Base-by-base conservation (phyloP, 64 coral and sea anemone genomes). In the Montipora efflorescens region DNA sequence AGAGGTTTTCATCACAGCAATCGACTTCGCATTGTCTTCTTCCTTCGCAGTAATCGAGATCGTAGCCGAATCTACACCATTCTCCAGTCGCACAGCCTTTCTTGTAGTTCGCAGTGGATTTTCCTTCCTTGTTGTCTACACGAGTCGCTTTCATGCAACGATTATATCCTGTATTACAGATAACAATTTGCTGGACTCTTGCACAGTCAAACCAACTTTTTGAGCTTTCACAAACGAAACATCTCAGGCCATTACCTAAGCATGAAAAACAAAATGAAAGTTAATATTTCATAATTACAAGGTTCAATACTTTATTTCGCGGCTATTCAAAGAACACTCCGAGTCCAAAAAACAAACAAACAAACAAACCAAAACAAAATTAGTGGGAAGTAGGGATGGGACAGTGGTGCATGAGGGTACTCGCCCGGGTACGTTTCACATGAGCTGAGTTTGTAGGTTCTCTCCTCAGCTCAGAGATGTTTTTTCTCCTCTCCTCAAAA, bases 1-100 rank as follows among this genome's bases (percentile, higher is more conserved):
- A 89, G 8, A 89, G 87, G 19, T 89, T 52, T 5, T 68, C 87
- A 59, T 22, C 19, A 25, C 87, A 89, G n/a, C 87, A 89, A 13
- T 89, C 22, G 50, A 89, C 13, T 48, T 89, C 8, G 20, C 87
- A 89, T 25, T 76, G 44, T 69, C 14, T 5, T 71, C 20, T n/a
- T 71, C 68, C 62, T 21, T 85, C 70, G 51, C 82, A 85, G 5
- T 70, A 71, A 19, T 48, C 14, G 62, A 48, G 4, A 16, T 68
- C 45, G 0, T 49, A n/a, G 5, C 44, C 45, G 16, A 6, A 3
- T n/a, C 45, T n/a, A 64, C 82, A 85, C 15, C 8, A 4, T 50
- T n/a, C 62, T 68, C 46, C 45, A 5, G 64, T 85, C 0, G 16
- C 11, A 15, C 82, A 85, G 8, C 2, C 18, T 48, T 85, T 85